Conservation (phyloP, 2,113 vertebrate species). For the Perca flavescens region DNA sequence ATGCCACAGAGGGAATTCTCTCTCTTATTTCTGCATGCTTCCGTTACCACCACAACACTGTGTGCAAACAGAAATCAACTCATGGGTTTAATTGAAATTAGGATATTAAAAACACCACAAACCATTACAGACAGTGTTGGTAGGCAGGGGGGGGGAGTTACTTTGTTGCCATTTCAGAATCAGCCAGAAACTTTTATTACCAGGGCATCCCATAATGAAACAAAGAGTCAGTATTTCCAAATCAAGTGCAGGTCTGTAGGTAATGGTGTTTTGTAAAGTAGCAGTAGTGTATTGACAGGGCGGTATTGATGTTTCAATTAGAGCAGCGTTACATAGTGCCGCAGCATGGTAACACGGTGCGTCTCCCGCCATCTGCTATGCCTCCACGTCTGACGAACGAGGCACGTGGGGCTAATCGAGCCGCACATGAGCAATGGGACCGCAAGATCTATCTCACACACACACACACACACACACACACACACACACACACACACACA, state of each 20-base stretch:
- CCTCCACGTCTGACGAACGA: slow-evolving; percentile 84
- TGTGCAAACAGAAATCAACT: slow-evolving; percentile 54
- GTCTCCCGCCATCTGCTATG: slow-evolving; percentile 86
- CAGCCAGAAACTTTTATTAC: slow-evolving; percentile 36
- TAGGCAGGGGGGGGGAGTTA: background rate
- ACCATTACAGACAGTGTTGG: background rate
- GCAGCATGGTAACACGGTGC: slow-evolving; percentile 81
- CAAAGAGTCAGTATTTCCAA: slow-evolving; percentile 10
- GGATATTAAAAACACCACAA: slow-evolving; percentile 36
- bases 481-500: slow-evolving; percentile 28
- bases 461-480: slow-evolving; percentile 45
- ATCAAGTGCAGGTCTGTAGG: slow-evolving; percentile 65
- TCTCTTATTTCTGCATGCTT: slow-evolving; percentile 45
- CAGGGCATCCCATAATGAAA: background rate
- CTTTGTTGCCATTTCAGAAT: slow-evolving; percentile 8
- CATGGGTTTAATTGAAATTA: slow-evolving; percentile 51
- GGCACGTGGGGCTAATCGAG: slow-evolving; percentile 86
- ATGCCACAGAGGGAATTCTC: slow-evolving; percentile 48
- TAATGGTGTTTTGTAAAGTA: slow-evolving; percentile 71
- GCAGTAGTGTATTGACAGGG: slow-evolving; percentile 79
- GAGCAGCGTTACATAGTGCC: slow-evolving; percentile 80
- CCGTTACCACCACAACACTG: slow-evolving; percentile 12
- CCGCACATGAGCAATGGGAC: slow-evolving; percentile 84
- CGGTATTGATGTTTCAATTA: slow-evolving; percentile 88
- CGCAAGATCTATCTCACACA: slow-evolving; percentile 58